phyloP scores from a whole-genome alignment of 2,113 vertebrate genomes.

The Seriola aureovittata region DNA sequence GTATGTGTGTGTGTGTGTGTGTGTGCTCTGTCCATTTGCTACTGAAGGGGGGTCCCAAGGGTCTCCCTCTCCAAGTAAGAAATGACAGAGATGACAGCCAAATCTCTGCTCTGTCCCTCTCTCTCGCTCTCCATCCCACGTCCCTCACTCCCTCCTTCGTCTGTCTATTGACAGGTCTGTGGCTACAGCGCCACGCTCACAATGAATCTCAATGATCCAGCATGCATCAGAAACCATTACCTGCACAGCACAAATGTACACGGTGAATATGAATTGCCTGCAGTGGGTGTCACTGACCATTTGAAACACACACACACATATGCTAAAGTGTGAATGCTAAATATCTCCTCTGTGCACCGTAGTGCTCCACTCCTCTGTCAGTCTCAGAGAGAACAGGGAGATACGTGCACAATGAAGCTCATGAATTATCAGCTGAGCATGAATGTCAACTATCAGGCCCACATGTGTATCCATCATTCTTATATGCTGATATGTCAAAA shows the following conservation, averaged over 20 bases:
- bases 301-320: constrained; percentile 53
- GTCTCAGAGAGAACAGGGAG: constrained; percentile 37
- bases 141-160: constrained; percentile 33
- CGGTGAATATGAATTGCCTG: constrained; percentile 68
- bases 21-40: constrained; percentile 49
- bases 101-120: constrained; percentile 59
- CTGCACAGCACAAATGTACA: constrained; percentile 66
- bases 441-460: constrained; percentile 68
- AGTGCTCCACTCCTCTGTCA: constrained; percentile 44
- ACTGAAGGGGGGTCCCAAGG: constrained; percentile 64
- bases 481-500: constrained; percentile 51
- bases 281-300: constrained; percentile 58
- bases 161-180: constrained; percentile 67
- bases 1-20: constrained; percentile 26
- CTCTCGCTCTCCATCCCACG: constrained; percentile 31
- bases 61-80: constrained; percentile 71
- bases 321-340: constrained; percentile 62
- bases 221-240: constrained; percentile 64
- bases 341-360: constrained; percentile 31
- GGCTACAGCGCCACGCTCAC: constrained; percentile 54
- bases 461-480: constrained; percentile 75
- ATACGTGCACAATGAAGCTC: constrained; percentile 71
- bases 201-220: constrained; percentile 77
- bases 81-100: constrained; percentile 76
- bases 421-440: constrained; percentile 77